Evolutionary conservation across 2,113 vertebrate genomes (phyloP).

Genomic region (Alaudala cheleensis): DNA sequence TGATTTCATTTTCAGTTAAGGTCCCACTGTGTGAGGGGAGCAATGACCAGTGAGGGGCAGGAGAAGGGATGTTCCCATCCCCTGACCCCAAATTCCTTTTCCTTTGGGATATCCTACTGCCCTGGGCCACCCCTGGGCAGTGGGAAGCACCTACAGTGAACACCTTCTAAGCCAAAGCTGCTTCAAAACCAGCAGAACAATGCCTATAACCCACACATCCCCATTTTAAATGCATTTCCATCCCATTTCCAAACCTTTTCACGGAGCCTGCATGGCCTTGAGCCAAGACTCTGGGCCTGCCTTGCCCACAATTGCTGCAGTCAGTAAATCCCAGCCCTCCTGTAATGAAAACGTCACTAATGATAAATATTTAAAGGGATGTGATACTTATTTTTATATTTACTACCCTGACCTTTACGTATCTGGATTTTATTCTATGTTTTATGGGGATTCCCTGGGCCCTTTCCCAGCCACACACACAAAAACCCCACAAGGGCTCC

Average conservation of each 20-base stretch:
- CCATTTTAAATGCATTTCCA: background rate
- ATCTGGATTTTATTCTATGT: slow-evolving; percentile 12
- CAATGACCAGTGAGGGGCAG: accelerated
- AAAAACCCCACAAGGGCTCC: background rate
- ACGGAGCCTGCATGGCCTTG: accelerated
- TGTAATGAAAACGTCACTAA: slow-evolving; percentile 34
- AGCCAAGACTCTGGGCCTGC: accelerated
- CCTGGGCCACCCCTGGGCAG: background rate
- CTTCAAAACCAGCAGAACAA: background rate
- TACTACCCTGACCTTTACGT: slow-evolving; percentile 54
- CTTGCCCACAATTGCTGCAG: background rate
- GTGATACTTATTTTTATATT: slow-evolving; percentile 53
- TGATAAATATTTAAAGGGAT: slow-evolving; percentile 43
- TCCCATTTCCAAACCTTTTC: background rate
- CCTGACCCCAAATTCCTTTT: background rate
- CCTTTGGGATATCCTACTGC: accelerated
- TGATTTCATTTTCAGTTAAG: background rate
- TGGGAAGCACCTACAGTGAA: accelerated
- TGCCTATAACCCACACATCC: background rate
- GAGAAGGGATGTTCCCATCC: background rate
- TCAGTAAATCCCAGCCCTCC: background rate
- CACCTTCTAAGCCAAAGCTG: background rate
- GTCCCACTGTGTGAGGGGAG: background rate
- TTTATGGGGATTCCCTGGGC: slow-evolving; percentile 18
- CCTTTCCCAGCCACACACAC: background rate